Conservation (phyloP, 2,797 vertebrate species). For the Nyctibius grandis region DNA sequence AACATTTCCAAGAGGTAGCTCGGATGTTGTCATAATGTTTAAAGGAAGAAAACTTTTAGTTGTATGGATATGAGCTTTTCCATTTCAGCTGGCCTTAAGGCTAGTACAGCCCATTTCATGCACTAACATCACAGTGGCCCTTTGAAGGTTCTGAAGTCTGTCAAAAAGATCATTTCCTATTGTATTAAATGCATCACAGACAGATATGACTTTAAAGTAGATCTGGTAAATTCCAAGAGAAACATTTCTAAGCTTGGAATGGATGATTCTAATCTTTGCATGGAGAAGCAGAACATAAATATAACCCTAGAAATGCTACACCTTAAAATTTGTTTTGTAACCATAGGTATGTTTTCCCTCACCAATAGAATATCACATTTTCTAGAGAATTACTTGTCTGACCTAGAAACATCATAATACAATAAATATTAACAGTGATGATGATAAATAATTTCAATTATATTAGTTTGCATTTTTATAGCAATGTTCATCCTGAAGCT, state of each 20-base stretch:
- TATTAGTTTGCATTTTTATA: neutral
- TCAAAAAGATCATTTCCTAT: neutral
- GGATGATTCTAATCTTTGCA: neutral
- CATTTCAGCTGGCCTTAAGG: neutral
- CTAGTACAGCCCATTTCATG: neutral
- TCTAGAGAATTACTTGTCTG: neutral
- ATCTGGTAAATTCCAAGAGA: neutral
- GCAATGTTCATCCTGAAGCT: neutral
- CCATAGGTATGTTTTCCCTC: neutral
- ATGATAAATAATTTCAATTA: neutral
- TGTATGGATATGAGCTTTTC: neutral
- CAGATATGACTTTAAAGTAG: neutral
- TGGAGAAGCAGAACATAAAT: neutral
- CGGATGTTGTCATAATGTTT: neutral
- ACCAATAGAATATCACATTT: neutral
- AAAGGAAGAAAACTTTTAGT: neutral
- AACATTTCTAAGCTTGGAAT: neutral
- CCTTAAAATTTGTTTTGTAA: neutral
- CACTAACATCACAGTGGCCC: neutral
- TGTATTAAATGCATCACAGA: neutral
- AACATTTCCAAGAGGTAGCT: neutral
- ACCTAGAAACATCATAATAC: neutral
- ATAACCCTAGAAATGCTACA: neutral
- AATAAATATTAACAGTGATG: neutral
- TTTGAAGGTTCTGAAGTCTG: neutral